Evolutionary conservation across 2,888 invertebrate species (phyloP).

Genomic region (Esperia sulphurella): DNA sequence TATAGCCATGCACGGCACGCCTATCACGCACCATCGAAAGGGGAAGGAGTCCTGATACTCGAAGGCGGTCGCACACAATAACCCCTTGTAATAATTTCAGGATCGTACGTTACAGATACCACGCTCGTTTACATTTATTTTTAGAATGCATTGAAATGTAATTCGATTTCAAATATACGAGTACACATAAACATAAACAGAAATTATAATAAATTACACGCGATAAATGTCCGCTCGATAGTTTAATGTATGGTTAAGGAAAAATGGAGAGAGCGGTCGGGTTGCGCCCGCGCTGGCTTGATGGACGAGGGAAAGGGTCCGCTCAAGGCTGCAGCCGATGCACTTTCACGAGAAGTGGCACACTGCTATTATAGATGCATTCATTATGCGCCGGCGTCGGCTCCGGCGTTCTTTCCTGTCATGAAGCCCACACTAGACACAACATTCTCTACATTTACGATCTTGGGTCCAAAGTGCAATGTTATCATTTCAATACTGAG

Average conservation of each 20-base stretch:
- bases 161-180: conserved; percentile 13
- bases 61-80: conserved; percentile 42
- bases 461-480: conserved; percentile 7
- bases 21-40: conserved; percentile 42
- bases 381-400: conserved; percentile 56
- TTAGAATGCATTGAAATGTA: conserved; percentile 19
- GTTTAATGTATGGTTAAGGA: conserved; percentile 62
- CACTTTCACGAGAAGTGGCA: conserved; percentile 73
- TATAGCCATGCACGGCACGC: conserved; percentile 57
- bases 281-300: conserved; percentile 39
- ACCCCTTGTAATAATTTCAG: conserved; percentile 34
- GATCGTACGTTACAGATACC: background rate
- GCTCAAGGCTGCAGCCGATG: conserved; percentile 68
- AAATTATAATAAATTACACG: conserved; percentile 37
- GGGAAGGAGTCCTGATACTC: conserved; percentile 47
- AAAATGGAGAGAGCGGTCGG: conserved; percentile 53
- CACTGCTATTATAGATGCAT: conserved; percentile 60
- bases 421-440: conserved; percentile 46
- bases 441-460: conserved; percentile 24
- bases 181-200: conserved; percentile 11
- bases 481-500: too few relatives aligned
- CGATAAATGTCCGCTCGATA: conserved; percentile 66
- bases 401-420: conserved; percentile 45
- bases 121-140: background rate
- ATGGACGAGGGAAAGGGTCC: conserved; percentile 76